Percentiles rank a stretch among this genome's conserved stretches.
Evolutionary conservation across 2,888 invertebrate genomes (phyloP).

Genomic region (Andrena bucephala): DNA sequence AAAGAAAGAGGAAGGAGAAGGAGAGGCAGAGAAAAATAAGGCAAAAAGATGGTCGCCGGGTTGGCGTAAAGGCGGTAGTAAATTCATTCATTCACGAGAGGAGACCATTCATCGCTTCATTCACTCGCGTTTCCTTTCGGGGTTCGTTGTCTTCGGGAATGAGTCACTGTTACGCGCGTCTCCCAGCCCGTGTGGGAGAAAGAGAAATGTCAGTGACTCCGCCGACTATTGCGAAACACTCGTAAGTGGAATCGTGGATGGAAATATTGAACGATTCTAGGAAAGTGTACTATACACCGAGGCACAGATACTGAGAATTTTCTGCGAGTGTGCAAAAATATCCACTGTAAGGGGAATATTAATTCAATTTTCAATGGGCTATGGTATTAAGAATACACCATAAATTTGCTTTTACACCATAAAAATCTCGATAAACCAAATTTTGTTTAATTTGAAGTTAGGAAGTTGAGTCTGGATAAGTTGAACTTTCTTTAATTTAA

Average conservation of each 20-base stretch:
- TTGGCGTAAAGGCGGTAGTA: slow-evolving; percentile 70
- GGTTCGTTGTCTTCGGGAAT: slow-evolving; percentile 77
- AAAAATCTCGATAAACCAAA: too few relatives aligned
- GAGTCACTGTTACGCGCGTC: slow-evolving; percentile 72
- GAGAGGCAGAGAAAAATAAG: slow-evolving; percentile 25
- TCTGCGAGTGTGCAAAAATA: too few relatives aligned
- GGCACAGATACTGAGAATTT: too few relatives aligned
- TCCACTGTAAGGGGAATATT: too few relatives aligned
- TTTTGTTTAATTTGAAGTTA: too few relatives aligned
- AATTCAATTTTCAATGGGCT: too few relatives aligned
- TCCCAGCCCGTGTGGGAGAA: slow-evolving; percentile 59
- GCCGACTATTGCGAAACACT: slow-evolving; percentile 71
- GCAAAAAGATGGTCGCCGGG: slow-evolving; percentile 36
- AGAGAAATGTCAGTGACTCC: slow-evolving; percentile 75
- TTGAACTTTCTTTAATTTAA: too few relatives aligned
- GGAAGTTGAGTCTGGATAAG: too few relatives aligned
- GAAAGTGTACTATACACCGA: too few relatives aligned
- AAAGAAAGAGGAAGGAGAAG: slow-evolving; percentile 4
- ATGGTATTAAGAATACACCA: too few relatives aligned
- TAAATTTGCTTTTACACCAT: too few relatives aligned
- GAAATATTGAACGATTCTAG: background rate
- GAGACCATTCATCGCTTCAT: slow-evolving; percentile 76
- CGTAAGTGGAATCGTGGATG: slow-evolving; percentile 31
- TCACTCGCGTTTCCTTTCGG: slow-evolving; percentile 77
- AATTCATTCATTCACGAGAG: slow-evolving; percentile 80